Percentiles rank a stretch among this genome's conserved stretches.
Evolutionary conservation across 2,113 vertebrate genomes (phyloP).

Genomic region (Dinomys branickii): DNA sequence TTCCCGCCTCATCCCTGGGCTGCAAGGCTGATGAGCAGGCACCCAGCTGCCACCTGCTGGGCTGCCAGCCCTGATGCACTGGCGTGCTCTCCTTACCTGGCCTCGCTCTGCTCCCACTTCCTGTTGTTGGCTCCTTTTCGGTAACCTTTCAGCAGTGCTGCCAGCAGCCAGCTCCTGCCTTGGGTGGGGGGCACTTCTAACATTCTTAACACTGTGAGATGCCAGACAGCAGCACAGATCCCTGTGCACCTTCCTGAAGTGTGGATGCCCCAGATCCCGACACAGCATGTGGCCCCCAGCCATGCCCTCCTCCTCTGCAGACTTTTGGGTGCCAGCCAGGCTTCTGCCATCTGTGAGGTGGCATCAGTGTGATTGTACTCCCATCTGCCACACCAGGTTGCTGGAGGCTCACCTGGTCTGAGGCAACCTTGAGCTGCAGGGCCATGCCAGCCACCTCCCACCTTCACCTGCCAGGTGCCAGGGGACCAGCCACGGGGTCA

Average conservation of each 20-base stretch:
- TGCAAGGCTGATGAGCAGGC: not conserved
- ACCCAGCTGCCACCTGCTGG: not conserved
- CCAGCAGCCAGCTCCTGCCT: not conserved
- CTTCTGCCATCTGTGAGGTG: not conserved
- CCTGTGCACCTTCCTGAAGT: not conserved
- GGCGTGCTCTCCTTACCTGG: not conserved
- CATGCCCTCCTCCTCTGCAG: not conserved
- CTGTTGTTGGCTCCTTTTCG: not conserved
- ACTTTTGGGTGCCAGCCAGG: not conserved
- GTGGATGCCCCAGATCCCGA: not conserved
- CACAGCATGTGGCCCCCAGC: fast-evolving
- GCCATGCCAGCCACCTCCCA: not conserved
- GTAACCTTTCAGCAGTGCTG: not conserved
- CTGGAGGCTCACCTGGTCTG: not conserved
- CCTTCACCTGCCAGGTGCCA: not conserved
- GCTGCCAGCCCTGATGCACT: not conserved
- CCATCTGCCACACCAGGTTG: not conserved
- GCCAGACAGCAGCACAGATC: not conserved
- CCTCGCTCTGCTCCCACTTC: not conserved
- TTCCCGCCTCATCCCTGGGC: not conserved
- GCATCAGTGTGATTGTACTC: not conserved
- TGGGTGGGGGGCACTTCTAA: not conserved
- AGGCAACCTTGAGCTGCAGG: not conserved
- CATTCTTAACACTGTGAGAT: not conserved
- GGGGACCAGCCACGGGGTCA: not conserved